Evolutionary conservation across 2,888 invertebrate species (phyloP).

Genomic region (Drosophila maculinotata): DNA sequence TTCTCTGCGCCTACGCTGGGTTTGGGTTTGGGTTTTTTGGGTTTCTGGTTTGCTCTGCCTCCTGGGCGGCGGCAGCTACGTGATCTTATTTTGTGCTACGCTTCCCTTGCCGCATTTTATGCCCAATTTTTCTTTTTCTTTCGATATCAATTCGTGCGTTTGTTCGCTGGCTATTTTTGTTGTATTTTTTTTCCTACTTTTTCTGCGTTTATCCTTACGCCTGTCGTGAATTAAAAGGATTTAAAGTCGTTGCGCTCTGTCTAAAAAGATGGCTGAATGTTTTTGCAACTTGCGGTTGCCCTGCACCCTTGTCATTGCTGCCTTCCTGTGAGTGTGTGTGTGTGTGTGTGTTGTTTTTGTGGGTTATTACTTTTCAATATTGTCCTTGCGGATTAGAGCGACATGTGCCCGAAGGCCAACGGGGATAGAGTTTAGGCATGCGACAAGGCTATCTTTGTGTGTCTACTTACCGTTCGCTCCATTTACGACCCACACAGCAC

Average conservation of each 20-base stretch:
- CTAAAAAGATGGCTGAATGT: conserved; percentile 72
- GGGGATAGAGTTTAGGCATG: conserved; percentile 29
- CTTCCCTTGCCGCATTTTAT: conserved; percentile 62
- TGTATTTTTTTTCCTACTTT: conserved; percentile 17
- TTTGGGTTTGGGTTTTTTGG: conserved; percentile 12
- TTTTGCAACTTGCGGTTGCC: conserved; percentile 76
- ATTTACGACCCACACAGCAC: conserved; percentile 13
- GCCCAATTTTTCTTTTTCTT: conserved; percentile 69
- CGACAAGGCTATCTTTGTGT: conserved; percentile 29
- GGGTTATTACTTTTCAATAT: conserved; percentile 85
- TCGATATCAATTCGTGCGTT: conserved; percentile 78
- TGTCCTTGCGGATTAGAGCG: conserved; percentile 84
- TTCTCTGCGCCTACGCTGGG: conserved; percentile 67
- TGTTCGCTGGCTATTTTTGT: conserved; percentile 20
- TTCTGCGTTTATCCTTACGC: conserved; percentile 64
- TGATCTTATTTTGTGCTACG: conserved; percentile 81
- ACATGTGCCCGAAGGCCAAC: conserved; percentile 71
- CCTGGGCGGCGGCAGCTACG: conserved; percentile 72
- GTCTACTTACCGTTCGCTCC: conserved; percentile 26
- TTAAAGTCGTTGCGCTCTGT: conserved; percentile 66
- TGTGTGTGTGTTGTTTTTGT: conserved; percentile 74
- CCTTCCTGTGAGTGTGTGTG: conserved; percentile 21
- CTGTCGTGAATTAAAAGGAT: conserved; percentile 81
- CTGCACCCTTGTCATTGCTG: conserved; percentile 68
- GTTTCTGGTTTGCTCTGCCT: conserved; percentile 29